Conservation (phyloP, 2,113 vertebrate genomes). For the Nettapus auritus region DNA sequence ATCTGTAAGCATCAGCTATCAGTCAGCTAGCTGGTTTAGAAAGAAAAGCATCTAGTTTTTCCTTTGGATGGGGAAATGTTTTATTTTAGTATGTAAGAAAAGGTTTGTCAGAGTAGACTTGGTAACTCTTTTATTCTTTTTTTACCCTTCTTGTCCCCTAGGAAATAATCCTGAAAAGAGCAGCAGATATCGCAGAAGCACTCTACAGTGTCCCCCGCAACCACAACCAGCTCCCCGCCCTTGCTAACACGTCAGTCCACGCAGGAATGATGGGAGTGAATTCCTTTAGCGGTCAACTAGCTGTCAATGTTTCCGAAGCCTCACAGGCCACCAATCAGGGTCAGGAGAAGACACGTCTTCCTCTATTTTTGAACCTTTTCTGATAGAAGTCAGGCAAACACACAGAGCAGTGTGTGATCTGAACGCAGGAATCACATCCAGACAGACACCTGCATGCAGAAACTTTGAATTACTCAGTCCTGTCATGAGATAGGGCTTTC, state of each 20-base stretch:
- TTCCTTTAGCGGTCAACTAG: conserved; percentile 95
- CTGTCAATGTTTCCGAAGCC: conserved; percentile 94
- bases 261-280: conserved; percentile 97
- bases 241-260: conserved; percentile 89
- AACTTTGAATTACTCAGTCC: not conserved
- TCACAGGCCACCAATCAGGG: conserved; percentile 94
- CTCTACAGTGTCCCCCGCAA: conserved; percentile 97
- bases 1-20: not conserved
- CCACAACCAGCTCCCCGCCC: conserved; percentile 93
- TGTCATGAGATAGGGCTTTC: not conserved
- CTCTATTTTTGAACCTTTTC: not conserved
- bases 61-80: not conserved
- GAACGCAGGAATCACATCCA: not conserved
- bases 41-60: not conserved
- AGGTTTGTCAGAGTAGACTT: not conserved
- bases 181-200: conserved; percentile 97
- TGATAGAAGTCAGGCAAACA: not conserved
- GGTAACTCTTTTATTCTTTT: not conserved
- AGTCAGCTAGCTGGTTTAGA: not conserved
- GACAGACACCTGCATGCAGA: not conserved
- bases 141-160: conserved; percentile 23
- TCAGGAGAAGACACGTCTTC: conserved; percentile 69
- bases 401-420: not conserved
- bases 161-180: conserved; percentile 98
- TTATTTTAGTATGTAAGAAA: not conserved